phyloP scores from a whole-genome alignment of 2,797 vertebrate genomes.

The Corythornis leucogaster region DNA sequence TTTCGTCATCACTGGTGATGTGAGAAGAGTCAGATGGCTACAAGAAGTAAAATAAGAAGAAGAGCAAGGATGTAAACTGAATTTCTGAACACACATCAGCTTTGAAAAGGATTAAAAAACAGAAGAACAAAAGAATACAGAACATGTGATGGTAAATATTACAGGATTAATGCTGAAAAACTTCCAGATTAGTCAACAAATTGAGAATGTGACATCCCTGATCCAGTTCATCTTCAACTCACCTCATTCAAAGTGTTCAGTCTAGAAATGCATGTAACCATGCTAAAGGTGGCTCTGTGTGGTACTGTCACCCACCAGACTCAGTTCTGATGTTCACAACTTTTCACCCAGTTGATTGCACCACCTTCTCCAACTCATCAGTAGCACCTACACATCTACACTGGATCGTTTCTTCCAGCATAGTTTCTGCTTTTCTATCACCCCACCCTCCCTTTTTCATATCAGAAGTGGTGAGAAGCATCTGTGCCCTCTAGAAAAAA shows the following conservation, averaged over 20 bases:
- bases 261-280: neutral
- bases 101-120: neutral
- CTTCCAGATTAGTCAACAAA: neutral
- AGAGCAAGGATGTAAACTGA: neutral
- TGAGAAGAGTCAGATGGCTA: conserved; percentile 88
- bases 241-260: neutral
- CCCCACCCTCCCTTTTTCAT: neutral
- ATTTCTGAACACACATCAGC: neutral
- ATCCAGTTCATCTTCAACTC: neutral
- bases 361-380: no score
- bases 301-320: neutral
- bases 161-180: neutral
- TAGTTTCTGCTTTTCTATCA: neutral
- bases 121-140: neutral
- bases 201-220: neutral
- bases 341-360: no score
- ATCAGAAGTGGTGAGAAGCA: neutral
- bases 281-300: neutral
- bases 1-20: conserved; percentile 81
- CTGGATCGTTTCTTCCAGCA: neutral
- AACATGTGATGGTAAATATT: neutral
- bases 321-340: neutral
- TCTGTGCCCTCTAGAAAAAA: neutral
- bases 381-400: neutral
- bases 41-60: conserved; percentile 23